A percentile compares a stretch with the other conserved stretches of the same genome.
Conservation (phyloP, 1,140 invertebrate genomes). For the Brachionus rubens region DNA sequence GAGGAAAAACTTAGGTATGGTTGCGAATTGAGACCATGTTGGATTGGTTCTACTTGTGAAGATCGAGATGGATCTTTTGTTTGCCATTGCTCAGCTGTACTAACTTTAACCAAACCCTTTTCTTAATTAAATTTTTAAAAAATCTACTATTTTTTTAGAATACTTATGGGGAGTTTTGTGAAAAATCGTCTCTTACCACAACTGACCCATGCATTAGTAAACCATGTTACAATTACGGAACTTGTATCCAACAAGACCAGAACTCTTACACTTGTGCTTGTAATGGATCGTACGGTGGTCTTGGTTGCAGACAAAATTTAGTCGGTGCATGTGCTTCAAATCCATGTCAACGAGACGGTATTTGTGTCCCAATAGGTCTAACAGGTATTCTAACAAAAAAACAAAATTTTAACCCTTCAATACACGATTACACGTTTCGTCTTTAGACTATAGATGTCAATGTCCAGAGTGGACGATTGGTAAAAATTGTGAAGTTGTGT, state of each 20-base stretch:
- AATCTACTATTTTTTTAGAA: background rate
- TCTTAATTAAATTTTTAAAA: background rate
- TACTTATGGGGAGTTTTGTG: conserved; percentile 36
- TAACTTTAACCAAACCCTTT: background rate
- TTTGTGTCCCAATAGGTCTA: conserved; percentile 48
- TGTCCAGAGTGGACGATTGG: conserved; percentile 46
- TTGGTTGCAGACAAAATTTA: conserved; percentile 37
- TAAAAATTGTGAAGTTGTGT: conserved; percentile 45
- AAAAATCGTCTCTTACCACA: conserved; percentile 25
- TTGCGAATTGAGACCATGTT: conserved; percentile 39
- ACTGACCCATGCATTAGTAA: conserved; percentile 40
- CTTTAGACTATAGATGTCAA: conserved; percentile 37
- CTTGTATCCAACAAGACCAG: conserved; percentile 29
- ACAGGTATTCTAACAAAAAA: conserved; percentile 46
- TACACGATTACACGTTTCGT: background rate
- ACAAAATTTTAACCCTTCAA: background rate
- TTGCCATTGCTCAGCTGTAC: conserved; percentile 43
- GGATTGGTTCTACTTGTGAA: conserved; percentile 40
- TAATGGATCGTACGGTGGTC: conserved; percentile 41
- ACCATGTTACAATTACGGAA: conserved; percentile 45
- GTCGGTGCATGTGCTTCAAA: conserved; percentile 44
- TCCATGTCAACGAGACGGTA: conserved; percentile 48
- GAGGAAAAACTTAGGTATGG: conserved; percentile 7
- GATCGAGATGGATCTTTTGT: conserved; percentile 44
- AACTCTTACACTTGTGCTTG: conserved; percentile 43